Base-by-base conservation (phyloP, 2,113 vertebrate genomes). In the Lathamus discolor region DNA sequence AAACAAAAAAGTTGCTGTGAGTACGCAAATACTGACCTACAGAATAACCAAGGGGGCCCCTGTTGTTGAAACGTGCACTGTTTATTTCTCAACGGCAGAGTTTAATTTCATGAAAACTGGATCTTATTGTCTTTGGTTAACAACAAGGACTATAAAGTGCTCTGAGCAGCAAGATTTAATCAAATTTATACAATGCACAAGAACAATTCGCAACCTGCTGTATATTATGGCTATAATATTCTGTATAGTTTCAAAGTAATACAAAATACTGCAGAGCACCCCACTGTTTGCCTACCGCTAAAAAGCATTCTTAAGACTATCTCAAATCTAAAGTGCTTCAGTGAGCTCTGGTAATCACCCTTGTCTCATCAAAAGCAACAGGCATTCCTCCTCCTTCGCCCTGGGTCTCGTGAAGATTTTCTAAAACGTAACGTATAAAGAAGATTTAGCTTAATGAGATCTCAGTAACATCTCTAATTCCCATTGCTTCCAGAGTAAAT, bases 331-430 rank as follows among this genome's bases (percentile, higher is more conserved):
- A 78, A 95, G 89, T 79, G 77, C 81, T 86, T 86, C 83, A 84
- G 52, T 23, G 33, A 39, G 66, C 64, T 84, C 55, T 76, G 39
- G 29, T 78, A 92, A 96, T 89, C 77, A 87, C 12, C 74, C 59
- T 48, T 35, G 23, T 48, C 89, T 92, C 91, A 89, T 95, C 86
- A 91, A 92, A 95, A 91, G 66, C 83, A 84, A 93, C 48, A 91
- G 66, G 69, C 62, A 66, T 82, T 82, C 70, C 59, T 94, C 74
- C 41, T 79, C 75, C 66, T 94, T 90, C 1, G 0, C 52, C 52
- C n/a, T 79, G 66, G 27, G 61, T 84, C 86, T 75, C 7, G 0
- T 17, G 28, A 91, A 95, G 43, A 81, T 84, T 73, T 93, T 84
- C 57, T 79, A 79, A 89, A 83, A 64, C 24, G 11, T 52, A 84